phyloP scores from a whole-genome alignment of 2,113 vertebrate genomes.

The Addax nasomaculatus region DNA sequence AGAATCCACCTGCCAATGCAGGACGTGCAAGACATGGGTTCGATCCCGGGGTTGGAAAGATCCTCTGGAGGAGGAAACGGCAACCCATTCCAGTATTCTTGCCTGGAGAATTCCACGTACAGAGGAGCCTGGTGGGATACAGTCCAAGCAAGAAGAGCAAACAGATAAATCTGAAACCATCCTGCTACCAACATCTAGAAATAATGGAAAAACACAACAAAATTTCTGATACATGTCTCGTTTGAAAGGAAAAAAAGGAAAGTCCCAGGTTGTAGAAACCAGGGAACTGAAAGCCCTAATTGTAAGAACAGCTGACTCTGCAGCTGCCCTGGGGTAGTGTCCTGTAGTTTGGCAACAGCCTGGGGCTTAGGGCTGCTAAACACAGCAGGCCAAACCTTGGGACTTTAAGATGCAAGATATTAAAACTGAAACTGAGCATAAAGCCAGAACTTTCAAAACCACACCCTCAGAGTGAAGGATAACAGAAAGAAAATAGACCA shows the following conservation, averaged over 20 bases:
- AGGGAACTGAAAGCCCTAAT: not conserved
- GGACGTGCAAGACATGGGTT: not conserved
- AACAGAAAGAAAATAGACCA: constrained; percentile 36
- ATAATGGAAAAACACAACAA: constrained; percentile 14
- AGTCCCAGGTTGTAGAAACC: not conserved
- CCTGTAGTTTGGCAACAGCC: not conserved
- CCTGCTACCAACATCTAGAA: constrained; percentile 14
- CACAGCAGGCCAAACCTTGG: not conserved
- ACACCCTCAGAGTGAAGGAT: not conserved
- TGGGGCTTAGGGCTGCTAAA: not conserved
- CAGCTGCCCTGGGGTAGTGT: not conserved
- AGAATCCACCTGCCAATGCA: not conserved
- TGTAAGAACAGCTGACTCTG: not conserved
- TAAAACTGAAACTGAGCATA: not conserved
- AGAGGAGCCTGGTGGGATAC: not conserved
- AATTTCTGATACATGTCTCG: not conserved
- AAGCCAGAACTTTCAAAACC: not conserved
- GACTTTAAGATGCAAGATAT: not conserved
- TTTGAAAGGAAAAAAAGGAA: not conserved
- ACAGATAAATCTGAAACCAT: not conserved
- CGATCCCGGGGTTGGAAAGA: not conserved
- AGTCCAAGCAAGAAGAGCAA: not conserved
- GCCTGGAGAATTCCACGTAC: not conserved
- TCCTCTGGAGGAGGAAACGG: not conserved
- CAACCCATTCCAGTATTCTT: not conserved